Base-by-base conservation (phyloP, 1,140 invertebrate genomes). In the Bombus huntii region DNA sequence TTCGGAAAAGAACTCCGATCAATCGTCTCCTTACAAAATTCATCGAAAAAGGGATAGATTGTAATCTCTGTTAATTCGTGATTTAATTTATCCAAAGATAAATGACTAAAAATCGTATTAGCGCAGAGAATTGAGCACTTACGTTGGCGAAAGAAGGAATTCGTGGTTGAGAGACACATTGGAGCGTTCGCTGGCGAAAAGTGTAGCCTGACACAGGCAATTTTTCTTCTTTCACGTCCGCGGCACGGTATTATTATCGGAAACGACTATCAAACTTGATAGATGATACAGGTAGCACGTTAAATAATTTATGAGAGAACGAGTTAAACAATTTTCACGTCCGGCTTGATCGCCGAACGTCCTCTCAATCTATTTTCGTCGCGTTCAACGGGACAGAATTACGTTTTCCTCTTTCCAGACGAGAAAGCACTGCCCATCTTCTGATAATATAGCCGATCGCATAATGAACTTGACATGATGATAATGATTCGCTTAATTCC, bases 291-390 rank as follows among this genome's bases (percentile, higher is more conserved):
- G 62, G 68, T 66, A 66, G 85, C 85, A 70, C 72, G 81, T 81
- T 90, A 86, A 90, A 90, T 90, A 90, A 90, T 90, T 90, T 85
- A 91, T 90, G 89, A 90, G 71, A 57, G 80, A 81, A 79, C 89
- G 75, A 73, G 83, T 90, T 91, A 88, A 90, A 90, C 88, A 90
- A 90, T 90, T 90, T 90, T 83, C 89, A 81, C 76, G 88, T 90
- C 89, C 85, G 85, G 81, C 88, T 68, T 66, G 81, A 89, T 88
- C 87, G 83, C 31, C 65, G 80, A 70, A 34, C 59, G 74, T 87
- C 88, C 72, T 70, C 62, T 85, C 81, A 62, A 76, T 83, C 86
- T 83, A 88, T 83, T 90, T 86, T 89, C 82, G 57, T 72, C 68
- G 9, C 70, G 28, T 34, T 34, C 18, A 70, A 70, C 68, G 34